phyloP scores from a whole-genome alignment of 2,797 vertebrate genomes.

The Florisuga fusca region DNA sequence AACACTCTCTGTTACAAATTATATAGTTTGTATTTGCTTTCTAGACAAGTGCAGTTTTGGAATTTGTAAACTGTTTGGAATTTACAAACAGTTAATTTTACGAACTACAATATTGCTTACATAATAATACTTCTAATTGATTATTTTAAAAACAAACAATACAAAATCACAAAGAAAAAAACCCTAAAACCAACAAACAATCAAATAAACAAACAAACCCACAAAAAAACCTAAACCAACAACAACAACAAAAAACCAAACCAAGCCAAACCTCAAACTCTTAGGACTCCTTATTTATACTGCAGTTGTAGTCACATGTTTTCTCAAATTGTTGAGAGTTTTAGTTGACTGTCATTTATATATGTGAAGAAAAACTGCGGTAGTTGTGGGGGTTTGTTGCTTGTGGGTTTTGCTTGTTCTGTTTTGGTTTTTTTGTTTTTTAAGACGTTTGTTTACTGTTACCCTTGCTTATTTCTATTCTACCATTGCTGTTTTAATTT shows the following conservation, averaged over 20 bases:
- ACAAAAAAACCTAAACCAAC: too few relatives aligned
- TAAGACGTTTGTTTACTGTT: not conserved
- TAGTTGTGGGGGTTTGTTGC: not conserved
- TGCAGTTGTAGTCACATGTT: not conserved
- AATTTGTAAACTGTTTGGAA: not conserved
- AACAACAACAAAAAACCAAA: too few relatives aligned
- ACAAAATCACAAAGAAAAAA: too few relatives aligned
- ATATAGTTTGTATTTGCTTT: not conserved
- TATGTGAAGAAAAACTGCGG: not conserved
- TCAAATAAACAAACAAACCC: too few relatives aligned
- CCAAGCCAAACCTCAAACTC: too few relatives aligned
- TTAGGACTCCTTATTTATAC: not conserved
- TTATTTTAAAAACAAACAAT: not conserved
- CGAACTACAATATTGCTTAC: not conserved
- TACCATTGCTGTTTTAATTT: not conserved
- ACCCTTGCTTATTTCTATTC: not conserved
- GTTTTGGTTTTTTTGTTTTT: too few relatives aligned
- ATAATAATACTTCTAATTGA: not conserved
- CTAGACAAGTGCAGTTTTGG: not conserved
- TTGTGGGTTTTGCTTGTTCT: too few relatives aligned
- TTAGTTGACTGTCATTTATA: not conserved
- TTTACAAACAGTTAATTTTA: not conserved
- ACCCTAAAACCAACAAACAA: too few relatives aligned
- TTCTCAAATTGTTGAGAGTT: not conserved
- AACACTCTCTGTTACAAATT: not conserved